Base-by-base conservation (phyloP, 2,113 vertebrate species). In the Lipophrys pholis region DNA sequence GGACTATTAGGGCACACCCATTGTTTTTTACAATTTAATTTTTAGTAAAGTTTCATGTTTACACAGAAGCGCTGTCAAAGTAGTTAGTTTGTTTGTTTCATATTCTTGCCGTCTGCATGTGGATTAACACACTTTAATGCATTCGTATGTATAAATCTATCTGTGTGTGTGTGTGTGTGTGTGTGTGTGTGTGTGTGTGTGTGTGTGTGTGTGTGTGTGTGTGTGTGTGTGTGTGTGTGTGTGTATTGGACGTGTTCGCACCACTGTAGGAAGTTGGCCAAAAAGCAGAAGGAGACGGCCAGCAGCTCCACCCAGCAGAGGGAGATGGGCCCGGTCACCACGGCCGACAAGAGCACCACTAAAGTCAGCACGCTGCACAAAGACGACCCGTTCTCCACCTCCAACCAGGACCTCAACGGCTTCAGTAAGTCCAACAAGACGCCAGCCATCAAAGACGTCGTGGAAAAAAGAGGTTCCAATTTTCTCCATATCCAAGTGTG, bases 201-300 rank as follows among this genome's bases (percentile, higher is more conserved):
- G 21, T 30, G 21, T 30, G 21, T 30, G 21, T 30, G 21, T 30
- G 21, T 30, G 21, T 30, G 21, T 30, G 21, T 21, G 9, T 51
- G 16, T 71, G 8, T 65, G 36, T 21, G 6, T 56, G 10, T 48
- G 15, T 73, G 7, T 49, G 35, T 16, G 16, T 74, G 4, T 15
- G 7, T 48, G 21, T 30, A n/a, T n/a, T n/a, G n/a, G n/a, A n/a
- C n/a, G 10, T 65, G 64, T 82, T 63, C 88, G 69, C 76, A 85
- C 92, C 71, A 92, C 84, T 87, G 63, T 85, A 99, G 97, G 95
- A 99, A 99, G 93, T 91, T 99, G 92, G 97, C 97, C 36, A 99
- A 99, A 93, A 99, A 99, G 91, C 97, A 99, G 93, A 99, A 99
- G 92, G 97, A 98, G 93, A 97, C 97, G 0, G 96, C 96, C 83